A percentile compares a stretch with the other conserved stretches of the same genome.
Conservation (phyloP, 2,113 vertebrate species). For the Benitochromis conjunctus region DNA sequence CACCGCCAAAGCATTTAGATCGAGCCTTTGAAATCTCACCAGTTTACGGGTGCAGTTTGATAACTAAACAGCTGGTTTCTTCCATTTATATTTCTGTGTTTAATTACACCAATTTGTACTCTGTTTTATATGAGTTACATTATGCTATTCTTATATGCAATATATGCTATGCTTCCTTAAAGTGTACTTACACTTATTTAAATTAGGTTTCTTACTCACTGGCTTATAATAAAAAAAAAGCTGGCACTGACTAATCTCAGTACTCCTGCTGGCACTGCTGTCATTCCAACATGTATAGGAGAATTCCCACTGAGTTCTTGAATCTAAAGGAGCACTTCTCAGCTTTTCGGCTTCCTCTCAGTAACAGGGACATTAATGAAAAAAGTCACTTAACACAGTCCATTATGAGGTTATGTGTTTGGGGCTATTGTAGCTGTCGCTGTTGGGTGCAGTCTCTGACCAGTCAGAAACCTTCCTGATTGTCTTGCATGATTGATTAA, state of each 20-base stretch:
- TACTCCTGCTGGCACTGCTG: not conserved
- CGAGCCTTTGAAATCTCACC: not conserved
- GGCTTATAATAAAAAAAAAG: not conserved
- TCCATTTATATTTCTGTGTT: not conserved
- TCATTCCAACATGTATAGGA: not conserved
- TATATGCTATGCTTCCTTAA: not conserved
- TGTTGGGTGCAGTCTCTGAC: not conserved
- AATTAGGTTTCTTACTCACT: not conserved
- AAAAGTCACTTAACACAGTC: not conserved
- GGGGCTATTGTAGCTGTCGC: not conserved
- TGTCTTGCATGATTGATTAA: not conserved
- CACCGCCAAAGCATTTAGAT: not conserved
- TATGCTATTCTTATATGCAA: not conserved
- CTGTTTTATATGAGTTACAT: not conserved
- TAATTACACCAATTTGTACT: not conserved
- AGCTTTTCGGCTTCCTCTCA: not conserved
- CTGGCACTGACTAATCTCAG: not conserved
- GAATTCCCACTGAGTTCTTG: not conserved
- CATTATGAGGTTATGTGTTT: not conserved
- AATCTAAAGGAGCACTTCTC: not conserved
- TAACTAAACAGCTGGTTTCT: not conserved
- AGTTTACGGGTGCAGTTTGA: rapidly evolving
- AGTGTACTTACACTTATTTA: not conserved
- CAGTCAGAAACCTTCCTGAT: not conserved
- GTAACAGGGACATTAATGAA: not conserved